Percentiles rank a stretch among this genome's conserved stretches.
Evolutionary conservation across 2,113 vertebrate genomes (phyloP).

Genomic region (Python bivittatus): DNA sequence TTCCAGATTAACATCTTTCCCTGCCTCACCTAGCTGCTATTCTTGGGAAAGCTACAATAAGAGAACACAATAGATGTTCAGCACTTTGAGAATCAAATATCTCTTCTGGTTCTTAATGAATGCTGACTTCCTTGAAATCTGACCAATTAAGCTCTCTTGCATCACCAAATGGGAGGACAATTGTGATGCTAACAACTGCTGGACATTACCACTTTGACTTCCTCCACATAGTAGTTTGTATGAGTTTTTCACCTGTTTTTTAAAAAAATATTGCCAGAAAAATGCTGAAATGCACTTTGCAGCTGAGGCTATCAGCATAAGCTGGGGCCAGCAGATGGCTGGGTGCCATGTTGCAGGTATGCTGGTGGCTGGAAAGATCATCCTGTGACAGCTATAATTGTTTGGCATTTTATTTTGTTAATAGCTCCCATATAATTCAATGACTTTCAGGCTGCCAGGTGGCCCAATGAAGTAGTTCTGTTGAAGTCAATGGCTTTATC

Average conservation of each 20-base stretch:
- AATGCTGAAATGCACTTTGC: background rate
- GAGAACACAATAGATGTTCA: background rate
- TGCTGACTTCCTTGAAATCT: slow-evolving; percentile 22
- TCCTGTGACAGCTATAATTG: background rate
- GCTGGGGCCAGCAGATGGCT: background rate
- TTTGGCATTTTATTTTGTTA: background rate
- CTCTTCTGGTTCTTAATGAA: background rate
- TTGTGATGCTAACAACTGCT: background rate
- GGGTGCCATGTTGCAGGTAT: background rate
- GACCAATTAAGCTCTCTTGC: background rate
- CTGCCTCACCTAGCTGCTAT: background rate
- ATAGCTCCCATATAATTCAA: background rate
- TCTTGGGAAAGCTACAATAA: background rate
- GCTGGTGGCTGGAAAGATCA: background rate
- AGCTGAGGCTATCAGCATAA: background rate
- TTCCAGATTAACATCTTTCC: background rate
- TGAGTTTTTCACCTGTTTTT: background rate
- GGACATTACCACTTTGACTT: background rate
- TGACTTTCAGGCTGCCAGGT: background rate
- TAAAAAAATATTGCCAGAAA: background rate
- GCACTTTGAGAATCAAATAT: background rate
- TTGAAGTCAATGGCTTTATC: background rate
- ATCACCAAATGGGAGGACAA: background rate
- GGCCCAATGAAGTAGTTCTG: slow-evolving; percentile 2
- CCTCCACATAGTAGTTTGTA: background rate